These are phyloP conservation scores for Cherax quadricarinatus DNA, from an alignment of 1,140 invertebrate species.

Conservation along the genomic window DNA sequence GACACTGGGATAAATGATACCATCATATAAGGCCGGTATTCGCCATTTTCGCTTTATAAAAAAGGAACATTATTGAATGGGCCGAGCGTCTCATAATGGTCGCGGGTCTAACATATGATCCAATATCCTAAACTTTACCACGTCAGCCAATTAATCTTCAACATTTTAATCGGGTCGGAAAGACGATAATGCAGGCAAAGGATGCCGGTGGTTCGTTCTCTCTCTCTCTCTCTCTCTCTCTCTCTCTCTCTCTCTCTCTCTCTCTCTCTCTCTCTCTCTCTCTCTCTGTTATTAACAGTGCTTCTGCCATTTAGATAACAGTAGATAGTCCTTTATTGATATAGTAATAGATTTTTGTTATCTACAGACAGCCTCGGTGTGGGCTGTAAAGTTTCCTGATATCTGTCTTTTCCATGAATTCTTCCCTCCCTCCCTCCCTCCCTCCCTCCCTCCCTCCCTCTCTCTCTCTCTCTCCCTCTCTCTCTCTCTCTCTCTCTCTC, in stretches of 20 bases:
- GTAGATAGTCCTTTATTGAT: too few relatives aligned
- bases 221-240: slow-evolving; percentile 11
- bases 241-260: slow-evolving; percentile 6
- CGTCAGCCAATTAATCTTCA: slow-evolving; percentile 4
- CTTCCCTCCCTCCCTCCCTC: too few relatives aligned
- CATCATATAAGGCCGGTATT: not conserved
- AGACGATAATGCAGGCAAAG: not conserved
- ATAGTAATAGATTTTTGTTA: too few relatives aligned
- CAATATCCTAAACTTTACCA: not conserved
- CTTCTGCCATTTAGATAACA: too few relatives aligned
- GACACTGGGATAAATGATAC: not conserved
- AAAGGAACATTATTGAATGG: not conserved
- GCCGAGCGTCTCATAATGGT: not conserved
- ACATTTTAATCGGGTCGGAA: not conserved
- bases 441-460: too few relatives aligned
- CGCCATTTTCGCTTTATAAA: not conserved
- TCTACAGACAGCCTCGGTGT: too few relatives aligned
- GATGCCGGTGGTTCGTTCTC: not conserved
- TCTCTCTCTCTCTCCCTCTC: too few relatives aligned
- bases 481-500: too few relatives aligned
- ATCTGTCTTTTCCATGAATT: too few relatives aligned
- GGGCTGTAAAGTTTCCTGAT: too few relatives aligned
- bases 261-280: slow-evolving; percentile 11
- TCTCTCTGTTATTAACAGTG: not conserved
- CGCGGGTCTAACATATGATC: not conserved